Evolutionary conservation across 2,113 vertebrate species (phyloP).

Genomic region (Xenopus borealis): DNA sequence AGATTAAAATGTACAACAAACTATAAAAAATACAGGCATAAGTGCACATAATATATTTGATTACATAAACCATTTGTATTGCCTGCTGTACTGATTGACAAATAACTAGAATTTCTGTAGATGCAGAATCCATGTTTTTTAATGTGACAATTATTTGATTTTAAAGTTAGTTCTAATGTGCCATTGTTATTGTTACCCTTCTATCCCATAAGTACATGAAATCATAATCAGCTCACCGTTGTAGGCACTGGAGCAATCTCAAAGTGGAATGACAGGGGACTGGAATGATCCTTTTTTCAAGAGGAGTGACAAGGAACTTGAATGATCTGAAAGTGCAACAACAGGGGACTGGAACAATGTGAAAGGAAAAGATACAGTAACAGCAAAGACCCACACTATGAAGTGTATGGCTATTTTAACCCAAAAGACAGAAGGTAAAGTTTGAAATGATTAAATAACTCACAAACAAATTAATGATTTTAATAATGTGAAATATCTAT

Average conservation of each 20-base stretch:
- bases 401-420: slow-evolving; percentile 30
- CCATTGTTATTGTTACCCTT: slow-evolving; percentile 14
- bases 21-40: too few relatives aligned
- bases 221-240: slow-evolving; percentile 45
- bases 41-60: too few relatives aligned
- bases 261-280: slow-evolving; percentile 48
- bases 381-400: slow-evolving; percentile 53
- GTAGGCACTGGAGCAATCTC: slow-evolving; percentile 45
- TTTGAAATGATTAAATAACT: too few relatives aligned
- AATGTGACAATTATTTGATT: slow-evolving; percentile 20
- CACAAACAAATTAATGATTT: too few relatives aligned
- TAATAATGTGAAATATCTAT: too few relatives aligned
- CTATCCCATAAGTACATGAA: slow-evolving; percentile 39
- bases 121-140: neutral
- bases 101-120: too few relatives aligned
- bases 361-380: slow-evolving; percentile 62
- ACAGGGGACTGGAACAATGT: slow-evolving; percentile 57
- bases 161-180: neutral
- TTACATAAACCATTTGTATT: too few relatives aligned
- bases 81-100: too few relatives aligned
- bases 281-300: slow-evolving; percentile 68
- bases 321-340: slow-evolving; percentile 57
- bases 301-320: slow-evolving; percentile 59
- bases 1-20: too few relatives aligned
- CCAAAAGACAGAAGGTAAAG: neutral